phyloP scores from a whole-genome alignment of 1,140 invertebrate species.

The Drosophila auraria region DNA sequence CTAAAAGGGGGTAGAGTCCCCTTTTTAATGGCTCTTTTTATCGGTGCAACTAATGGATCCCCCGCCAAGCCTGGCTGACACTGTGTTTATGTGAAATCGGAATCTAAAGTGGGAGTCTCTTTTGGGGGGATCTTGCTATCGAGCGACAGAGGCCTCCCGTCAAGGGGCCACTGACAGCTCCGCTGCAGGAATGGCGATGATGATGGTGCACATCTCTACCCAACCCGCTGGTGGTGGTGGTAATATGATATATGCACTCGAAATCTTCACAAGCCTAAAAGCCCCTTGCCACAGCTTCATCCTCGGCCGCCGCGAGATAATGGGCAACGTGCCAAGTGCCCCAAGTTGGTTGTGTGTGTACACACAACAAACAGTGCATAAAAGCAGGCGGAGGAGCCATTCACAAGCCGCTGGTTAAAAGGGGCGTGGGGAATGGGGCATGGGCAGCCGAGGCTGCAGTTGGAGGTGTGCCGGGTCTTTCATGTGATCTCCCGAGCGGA shows the following conservation, averaged over 20 bases:
- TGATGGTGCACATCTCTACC: slow-evolving; percentile 46
- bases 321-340: slow-evolving; percentile 81
- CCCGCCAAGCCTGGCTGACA: slow-evolving; percentile 46
- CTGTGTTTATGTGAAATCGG: slow-evolving; percentile 42
- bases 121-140: slow-evolving; percentile 19
- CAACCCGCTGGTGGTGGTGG: slow-evolving; percentile 42
- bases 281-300: slow-evolving; percentile 29
- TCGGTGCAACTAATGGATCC: slow-evolving; percentile 56
- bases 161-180: slow-evolving; percentile 62
- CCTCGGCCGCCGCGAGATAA: slow-evolving; percentile 55
- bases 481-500: slow-evolving; percentile 70
- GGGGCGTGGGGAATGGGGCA: slow-evolving; percentile 5
- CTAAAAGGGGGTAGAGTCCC: slow-evolving; percentile 3
- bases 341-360: slow-evolving; percentile 43
- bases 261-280: slow-evolving; percentile 59
- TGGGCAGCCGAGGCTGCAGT: slow-evolving; percentile 11
- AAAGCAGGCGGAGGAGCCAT: slow-evolving; percentile 70
- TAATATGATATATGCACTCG: slow-evolving; percentile 79
- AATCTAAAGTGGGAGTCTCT: slow-evolving; percentile 37
- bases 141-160: slow-evolving; percentile 29
- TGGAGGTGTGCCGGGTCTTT: slow-evolving; percentile 79
- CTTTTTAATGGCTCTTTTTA: slow-evolving; percentile 46
- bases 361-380: slow-evolving; percentile 77
- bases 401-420: slow-evolving; percentile 62
- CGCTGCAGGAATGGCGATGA: slow-evolving; percentile 17